These are phyloP conservation scores for Paradoxurus hermaphroditus DNA, from an alignment of 2,113 vertebrate species.

Conservation along the genomic window DNA sequence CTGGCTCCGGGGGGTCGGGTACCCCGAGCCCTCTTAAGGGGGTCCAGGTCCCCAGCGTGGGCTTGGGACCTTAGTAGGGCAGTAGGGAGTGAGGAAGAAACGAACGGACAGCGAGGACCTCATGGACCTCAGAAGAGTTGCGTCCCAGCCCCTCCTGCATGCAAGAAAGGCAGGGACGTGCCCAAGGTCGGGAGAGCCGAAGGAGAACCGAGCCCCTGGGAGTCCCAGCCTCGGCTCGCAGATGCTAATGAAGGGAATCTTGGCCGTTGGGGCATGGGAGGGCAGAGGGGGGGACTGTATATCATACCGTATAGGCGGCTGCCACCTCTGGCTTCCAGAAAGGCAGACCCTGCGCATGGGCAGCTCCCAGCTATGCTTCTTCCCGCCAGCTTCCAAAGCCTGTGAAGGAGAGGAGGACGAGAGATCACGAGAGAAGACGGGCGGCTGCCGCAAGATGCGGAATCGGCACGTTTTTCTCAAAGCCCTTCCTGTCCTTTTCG, in stretches of 20 bases:
- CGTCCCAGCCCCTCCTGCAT: neutral
- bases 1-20: neutral
- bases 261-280: too few relatives aligned
- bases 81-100: neutral
- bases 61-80: neutral
- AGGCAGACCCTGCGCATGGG: neutral
- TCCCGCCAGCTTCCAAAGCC: neutral
- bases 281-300: too few relatives aligned
- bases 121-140: neutral
- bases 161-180: neutral
- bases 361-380: neutral
- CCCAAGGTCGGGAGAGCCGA: neutral
- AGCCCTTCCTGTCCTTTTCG: neutral
- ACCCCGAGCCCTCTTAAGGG: neutral
- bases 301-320: neutral
- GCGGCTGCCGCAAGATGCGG: neutral
- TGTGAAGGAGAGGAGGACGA: neutral
- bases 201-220: neutral
- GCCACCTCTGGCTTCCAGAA: neutral
- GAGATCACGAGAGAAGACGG: neutral
- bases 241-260: neutral
- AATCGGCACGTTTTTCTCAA: neutral
- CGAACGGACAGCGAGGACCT: neutral
- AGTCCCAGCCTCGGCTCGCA: neutral
- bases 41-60: neutral